A percentile compares a stretch with the other conserved stretches of the same genome.
phyloP scores from a whole-genome alignment of 2,113 vertebrate species.

The Crotalus tigris region DNA sequence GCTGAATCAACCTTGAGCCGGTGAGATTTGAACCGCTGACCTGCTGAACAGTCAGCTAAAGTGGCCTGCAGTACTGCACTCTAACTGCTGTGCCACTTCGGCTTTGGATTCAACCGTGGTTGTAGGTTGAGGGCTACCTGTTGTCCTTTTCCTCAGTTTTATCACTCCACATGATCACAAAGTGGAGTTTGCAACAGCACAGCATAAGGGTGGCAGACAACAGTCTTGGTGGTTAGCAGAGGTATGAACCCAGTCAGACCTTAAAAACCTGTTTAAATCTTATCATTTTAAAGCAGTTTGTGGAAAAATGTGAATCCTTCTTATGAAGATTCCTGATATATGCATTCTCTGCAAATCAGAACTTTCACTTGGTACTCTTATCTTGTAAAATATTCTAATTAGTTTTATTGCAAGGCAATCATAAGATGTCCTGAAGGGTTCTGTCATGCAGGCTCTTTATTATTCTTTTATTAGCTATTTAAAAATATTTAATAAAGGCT shows the following conservation, averaged over 20 bases:
- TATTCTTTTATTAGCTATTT: background rate
- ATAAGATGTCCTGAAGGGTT: background rate
- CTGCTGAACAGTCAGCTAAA: too few species aligned
- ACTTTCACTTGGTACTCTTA: background rate
- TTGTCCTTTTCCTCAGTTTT: background rate
- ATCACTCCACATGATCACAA: background rate
- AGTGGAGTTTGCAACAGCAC: background rate
- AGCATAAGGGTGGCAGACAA: background rate
- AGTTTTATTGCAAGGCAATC: background rate
- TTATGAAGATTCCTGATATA: background rate
- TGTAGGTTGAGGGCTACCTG: background rate
- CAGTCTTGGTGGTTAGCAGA: background rate
- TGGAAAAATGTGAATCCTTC: background rate
- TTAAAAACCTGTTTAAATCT: background rate
- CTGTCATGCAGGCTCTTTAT: background rate
- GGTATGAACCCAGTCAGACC: background rate
- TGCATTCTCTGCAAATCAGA: background rate
- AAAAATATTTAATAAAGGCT: background rate
- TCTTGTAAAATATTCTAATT: background rate
- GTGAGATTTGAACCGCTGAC: too few species aligned
- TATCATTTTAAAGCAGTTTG: background rate
- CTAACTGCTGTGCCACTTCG: too few species aligned
- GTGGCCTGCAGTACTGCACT: too few species aligned
- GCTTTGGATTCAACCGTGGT: background rate
- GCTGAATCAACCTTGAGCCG: too few species aligned